These are phyloP conservation scores for Cordilura impudica DNA, from an alignment of 2,888 invertebrate species.

Conservation along the genomic window DNA sequence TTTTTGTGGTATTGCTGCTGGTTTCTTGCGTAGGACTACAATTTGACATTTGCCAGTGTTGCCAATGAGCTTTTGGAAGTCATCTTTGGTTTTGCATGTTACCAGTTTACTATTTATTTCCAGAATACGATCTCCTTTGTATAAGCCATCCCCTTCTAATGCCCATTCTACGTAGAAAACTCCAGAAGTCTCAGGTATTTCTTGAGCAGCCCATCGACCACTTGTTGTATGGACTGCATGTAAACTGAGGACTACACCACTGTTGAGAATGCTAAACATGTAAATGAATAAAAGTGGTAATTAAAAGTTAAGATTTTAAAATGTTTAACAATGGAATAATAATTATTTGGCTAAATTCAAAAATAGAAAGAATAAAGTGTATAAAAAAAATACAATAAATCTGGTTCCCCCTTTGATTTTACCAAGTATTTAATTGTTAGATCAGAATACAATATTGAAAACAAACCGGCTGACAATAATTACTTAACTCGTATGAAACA, in stretches of 20 bases:
- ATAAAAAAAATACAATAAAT: too few species aligned
- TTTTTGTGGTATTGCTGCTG: constrained; percentile 74
- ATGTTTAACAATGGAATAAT: too few species aligned
- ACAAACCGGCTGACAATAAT: too few species aligned
- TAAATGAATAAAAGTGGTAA: constrained; percentile 2
- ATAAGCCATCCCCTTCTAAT: constrained; percentile 85
- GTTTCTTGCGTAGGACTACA: constrained; percentile 75
- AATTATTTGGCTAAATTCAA: too few species aligned
- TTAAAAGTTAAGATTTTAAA: neutral
- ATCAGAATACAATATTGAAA: too few species aligned
- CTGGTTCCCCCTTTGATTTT: too few species aligned
- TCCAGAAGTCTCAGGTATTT: constrained; percentile 83
- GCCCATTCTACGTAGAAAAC: constrained; percentile 88
- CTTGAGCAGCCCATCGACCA: constrained; percentile 86
- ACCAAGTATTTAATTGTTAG: too few species aligned
- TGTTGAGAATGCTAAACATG: constrained; percentile 74
- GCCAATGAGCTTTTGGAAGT: constrained; percentile 83
- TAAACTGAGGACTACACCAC: constrained; percentile 78
- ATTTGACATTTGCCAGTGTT: constrained; percentile 76
- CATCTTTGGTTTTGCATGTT: constrained; percentile 84
- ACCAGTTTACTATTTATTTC: constrained; percentile 90
- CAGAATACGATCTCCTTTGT: constrained; percentile 86
- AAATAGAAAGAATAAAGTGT: too few species aligned
- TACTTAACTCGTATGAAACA: too few species aligned
- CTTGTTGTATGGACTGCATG: constrained; percentile 85